phyloP scores from a whole-genome alignment of 2,797 vertebrate species.

The Myiotriccus ornatus region DNA sequence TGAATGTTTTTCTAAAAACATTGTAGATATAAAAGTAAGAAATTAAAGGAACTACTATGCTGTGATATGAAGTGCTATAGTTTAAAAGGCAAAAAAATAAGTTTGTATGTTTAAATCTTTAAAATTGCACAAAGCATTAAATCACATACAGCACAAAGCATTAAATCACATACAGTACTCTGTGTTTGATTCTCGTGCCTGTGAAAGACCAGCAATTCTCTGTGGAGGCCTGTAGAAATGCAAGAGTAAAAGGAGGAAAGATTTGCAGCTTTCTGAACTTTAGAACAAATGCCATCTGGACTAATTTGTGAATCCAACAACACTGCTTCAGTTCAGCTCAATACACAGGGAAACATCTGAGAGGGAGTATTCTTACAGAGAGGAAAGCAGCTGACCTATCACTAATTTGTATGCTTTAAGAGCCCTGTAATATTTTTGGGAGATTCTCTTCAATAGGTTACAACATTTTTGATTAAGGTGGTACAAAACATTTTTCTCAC shows the following conservation, averaged over 20 bases:
- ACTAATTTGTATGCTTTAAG: neutral
- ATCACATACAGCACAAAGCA: neutral
- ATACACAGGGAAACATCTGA: neutral
- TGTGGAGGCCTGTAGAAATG: neutral
- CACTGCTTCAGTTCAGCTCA: neutral
- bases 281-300: neutral
- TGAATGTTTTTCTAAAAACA: neutral
- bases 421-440: neutral
- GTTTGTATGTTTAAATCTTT: neutral
- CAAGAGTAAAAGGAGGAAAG: neutral
- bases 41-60: neutral
- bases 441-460: neutral
- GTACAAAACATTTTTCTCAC: neutral
- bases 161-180: neutral
- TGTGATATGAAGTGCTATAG: neutral
- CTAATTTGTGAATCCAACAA: neutral
- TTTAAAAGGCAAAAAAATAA: neutral
- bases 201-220: neutral
- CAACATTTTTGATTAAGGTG: neutral
- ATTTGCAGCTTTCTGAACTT: neutral
- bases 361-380: neutral
- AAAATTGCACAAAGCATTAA: neutral
- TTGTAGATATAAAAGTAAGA: neutral
- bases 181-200: neutral
- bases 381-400: neutral